Evolutionary conservation across 2,888 invertebrate species (phyloP).

Genomic region (Zhuqinia jingwanae): DNA sequence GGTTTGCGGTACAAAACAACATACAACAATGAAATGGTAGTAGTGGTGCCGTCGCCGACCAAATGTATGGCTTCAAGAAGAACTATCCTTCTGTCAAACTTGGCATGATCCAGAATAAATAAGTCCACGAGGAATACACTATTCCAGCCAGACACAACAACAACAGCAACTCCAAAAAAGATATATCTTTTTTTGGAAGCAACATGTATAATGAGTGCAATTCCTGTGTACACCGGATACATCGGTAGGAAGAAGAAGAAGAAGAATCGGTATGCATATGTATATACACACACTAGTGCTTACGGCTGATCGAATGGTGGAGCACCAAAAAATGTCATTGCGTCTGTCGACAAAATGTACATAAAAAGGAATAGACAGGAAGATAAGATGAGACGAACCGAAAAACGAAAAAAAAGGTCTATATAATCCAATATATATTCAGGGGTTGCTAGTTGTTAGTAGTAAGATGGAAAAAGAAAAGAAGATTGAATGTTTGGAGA

Average conservation of each 20-base stretch:
- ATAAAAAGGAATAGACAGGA: background rate
- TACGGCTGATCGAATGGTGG: background rate
- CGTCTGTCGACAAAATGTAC: background rate
- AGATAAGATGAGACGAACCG: background rate
- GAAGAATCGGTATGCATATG: background rate
- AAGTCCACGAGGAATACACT: constrained; percentile 52
- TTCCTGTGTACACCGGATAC: background rate
- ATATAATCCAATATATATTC: too few relatives aligned
- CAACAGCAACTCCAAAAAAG: background rate
- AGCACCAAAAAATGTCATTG: background rate
- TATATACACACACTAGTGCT: background rate
- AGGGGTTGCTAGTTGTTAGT: too few relatives aligned
- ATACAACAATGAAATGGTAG: too few relatives aligned
- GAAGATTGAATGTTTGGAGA: constrained; percentile 42
- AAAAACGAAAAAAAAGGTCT: background rate
- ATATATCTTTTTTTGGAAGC: background rate
- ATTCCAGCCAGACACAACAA: background rate
- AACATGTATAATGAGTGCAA: background rate
- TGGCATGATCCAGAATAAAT: constrained; percentile 58
- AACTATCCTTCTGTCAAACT: constrained; percentile 39
- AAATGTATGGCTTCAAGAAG: background rate
- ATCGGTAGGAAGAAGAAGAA: background rate
- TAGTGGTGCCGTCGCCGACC: constrained; percentile 46
- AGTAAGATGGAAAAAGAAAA: background rate
- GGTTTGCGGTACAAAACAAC: too few relatives aligned